A percentile compares a stretch with the other conserved stretches of the same genome.
Conservation (phyloP, 2,797 vertebrate species). For the Microchirus variegatus region DNA sequence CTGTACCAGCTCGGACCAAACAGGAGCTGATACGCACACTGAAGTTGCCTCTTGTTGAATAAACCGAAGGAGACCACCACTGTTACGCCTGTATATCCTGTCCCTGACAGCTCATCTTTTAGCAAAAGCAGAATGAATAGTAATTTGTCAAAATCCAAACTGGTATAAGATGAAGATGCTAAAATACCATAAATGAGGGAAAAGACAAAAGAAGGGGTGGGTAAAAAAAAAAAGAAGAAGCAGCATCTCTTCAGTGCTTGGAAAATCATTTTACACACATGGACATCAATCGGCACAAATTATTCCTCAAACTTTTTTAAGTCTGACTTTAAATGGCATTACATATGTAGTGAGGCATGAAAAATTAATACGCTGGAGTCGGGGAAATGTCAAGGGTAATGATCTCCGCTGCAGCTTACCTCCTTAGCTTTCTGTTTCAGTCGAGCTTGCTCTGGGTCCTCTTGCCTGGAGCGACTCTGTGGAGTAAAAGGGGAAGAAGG, state of each 20-base stretch:
- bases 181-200: background rate
- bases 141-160: constrained; percentile 35
- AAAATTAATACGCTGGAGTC: constrained; percentile 93
- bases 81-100: background rate
- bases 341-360: constrained; percentile 95
- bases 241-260: constrained; percentile 41
- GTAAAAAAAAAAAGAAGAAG: constrained; percentile 33
- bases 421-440: constrained; percentile 95
- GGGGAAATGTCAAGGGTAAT: constrained; percentile 96
- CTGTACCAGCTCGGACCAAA: too few species aligned
- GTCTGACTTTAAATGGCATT: constrained; percentile 96
- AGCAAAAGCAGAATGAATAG: constrained; percentile 9
- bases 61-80: background rate
- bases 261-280: constrained; percentile 88
- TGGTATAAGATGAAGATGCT: constrained; percentile 26
- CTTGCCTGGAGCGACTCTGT: constrained; percentile 92
- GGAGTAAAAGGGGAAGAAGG: constrained; percentile 62
- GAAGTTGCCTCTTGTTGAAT: background rate
- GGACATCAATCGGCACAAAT: constrained; percentile 91
- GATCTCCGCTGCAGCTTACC: constrained; percentile 90
- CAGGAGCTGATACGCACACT: too few species aligned
- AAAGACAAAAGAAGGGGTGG: constrained; percentile 1
- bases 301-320: constrained; percentile 93
- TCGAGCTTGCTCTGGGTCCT: constrained; percentile 93
- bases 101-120: background rate